These are phyloP conservation scores for Gorsachius goisagi DNA, from an alignment of 2,113 vertebrate species.

Conservation along the genomic window DNA sequence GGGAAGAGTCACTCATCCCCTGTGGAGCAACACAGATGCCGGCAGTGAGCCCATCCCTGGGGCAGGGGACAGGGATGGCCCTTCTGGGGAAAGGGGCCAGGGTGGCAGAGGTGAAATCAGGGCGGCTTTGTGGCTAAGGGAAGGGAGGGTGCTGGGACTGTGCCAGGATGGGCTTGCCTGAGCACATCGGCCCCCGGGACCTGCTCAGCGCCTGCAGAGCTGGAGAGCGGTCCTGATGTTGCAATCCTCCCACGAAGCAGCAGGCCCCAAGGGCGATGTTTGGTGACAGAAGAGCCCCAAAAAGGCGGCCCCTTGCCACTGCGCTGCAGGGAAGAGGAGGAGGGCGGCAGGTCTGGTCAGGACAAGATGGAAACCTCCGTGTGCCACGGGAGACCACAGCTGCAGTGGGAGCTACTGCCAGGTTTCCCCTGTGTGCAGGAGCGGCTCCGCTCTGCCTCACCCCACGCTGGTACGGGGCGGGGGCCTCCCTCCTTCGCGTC, in stretches of 20 bases:
- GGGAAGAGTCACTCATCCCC: neutral
- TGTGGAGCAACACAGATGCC: fast-evolving
- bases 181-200: neutral
- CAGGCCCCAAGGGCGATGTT: neutral
- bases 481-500: neutral
- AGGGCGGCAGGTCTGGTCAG: neutral
- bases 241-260: neutral
- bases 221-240: neutral
- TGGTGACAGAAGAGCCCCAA: neutral
- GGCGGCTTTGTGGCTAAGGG: neutral
- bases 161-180: neutral
- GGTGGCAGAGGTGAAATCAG: neutral
- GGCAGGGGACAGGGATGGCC: neutral
- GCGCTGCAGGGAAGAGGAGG: neutral
- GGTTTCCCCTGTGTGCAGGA: neutral
- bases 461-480: too few relatives aligned
- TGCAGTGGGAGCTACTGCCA: neutral
- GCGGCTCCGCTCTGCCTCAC: neutral
- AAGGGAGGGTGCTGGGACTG: neutral
- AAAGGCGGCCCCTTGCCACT: fast-evolving
- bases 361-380: neutral
- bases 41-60: neutral
- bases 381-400: fast-evolving
- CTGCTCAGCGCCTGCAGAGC: neutral
- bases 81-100: neutral